A percentile compares a stretch with the other conserved stretches of the same genome.
Conservation (phyloP, 2,113 vertebrate genomes). For the Entomyzon cyanotis region DNA sequence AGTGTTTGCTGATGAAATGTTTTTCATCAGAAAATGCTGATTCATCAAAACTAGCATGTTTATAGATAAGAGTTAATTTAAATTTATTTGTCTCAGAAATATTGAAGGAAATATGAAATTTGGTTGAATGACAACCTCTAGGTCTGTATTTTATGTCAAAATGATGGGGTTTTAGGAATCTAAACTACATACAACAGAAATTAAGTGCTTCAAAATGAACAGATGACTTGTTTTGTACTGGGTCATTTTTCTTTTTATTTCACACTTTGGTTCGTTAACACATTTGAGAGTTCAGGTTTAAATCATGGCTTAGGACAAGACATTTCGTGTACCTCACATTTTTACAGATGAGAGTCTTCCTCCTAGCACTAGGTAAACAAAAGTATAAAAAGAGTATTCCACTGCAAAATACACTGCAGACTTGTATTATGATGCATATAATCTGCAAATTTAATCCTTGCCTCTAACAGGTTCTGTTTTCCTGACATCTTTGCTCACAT, state of each 20-base stretch:
- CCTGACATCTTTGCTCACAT: neutral
- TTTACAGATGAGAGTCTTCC: neutral
- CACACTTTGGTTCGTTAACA: neutral
- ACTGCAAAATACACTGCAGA: neutral
- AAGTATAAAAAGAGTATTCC: neutral
- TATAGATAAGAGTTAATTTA: conserved; percentile 12
- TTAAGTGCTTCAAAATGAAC: neutral
- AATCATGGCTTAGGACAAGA: neutral
- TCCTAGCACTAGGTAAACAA: neutral
- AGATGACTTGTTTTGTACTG: neutral
- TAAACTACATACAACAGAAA: neutral
- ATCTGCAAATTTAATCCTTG: neutral
- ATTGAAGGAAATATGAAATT: neutral
- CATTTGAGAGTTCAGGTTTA: neutral
- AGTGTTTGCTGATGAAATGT: conserved; percentile 13
- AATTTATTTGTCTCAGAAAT: conserved; percentile 5
- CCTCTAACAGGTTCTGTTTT: neutral
- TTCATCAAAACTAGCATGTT: neutral
- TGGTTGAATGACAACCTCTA: neutral
- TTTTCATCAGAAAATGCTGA: conserved; percentile 23
- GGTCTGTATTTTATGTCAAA: neutral
- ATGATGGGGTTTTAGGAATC: neutral
- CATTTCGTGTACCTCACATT: neutral
- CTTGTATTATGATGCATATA: neutral
- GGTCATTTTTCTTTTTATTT: neutral